Evolutionary conservation across 2,797 vertebrate species (phyloP).

Genomic region (Mycteria americana): DNA sequence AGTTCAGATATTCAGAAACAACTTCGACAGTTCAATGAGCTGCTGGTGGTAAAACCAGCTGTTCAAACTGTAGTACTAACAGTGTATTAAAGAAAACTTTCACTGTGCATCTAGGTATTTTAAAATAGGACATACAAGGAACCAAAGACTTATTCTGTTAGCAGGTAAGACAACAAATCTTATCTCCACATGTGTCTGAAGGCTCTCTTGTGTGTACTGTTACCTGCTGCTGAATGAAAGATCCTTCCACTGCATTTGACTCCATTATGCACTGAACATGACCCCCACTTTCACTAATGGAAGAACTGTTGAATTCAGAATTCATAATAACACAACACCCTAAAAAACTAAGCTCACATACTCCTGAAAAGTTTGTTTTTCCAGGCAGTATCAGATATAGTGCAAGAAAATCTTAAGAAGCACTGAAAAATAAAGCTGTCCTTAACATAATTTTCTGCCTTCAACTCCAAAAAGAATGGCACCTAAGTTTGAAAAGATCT

Average conservation of each 20-base stretch:
- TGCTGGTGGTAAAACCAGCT: not conserved
- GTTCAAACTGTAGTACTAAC: not conserved
- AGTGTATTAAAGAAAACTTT: not conserved
- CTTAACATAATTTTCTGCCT: not conserved
- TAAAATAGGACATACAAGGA: not conserved
- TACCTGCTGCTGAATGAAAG: not conserved
- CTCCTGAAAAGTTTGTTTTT: not conserved
- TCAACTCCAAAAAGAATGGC: not conserved
- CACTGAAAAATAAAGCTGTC: not conserved
- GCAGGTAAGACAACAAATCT: not conserved
- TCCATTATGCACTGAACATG: not conserved
- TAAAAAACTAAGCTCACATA: not conserved
- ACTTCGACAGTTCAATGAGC: not conserved
- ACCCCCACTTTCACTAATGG: not conserved
- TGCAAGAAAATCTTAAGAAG: not conserved
- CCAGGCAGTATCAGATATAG: not conserved
- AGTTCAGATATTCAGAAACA: not conserved
- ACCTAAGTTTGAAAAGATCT: not conserved
- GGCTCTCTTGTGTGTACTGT: not conserved
- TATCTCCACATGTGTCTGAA: not conserved
- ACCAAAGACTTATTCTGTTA: not conserved
- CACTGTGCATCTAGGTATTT: not conserved
- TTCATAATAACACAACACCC: not conserved
- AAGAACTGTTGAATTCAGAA: not conserved
- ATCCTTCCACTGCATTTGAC: not conserved